These are phyloP conservation scores for Helicolenus hilgendorfi DNA, from an alignment of 2,797 vertebrate genomes.

Conservation along the genomic window DNA sequence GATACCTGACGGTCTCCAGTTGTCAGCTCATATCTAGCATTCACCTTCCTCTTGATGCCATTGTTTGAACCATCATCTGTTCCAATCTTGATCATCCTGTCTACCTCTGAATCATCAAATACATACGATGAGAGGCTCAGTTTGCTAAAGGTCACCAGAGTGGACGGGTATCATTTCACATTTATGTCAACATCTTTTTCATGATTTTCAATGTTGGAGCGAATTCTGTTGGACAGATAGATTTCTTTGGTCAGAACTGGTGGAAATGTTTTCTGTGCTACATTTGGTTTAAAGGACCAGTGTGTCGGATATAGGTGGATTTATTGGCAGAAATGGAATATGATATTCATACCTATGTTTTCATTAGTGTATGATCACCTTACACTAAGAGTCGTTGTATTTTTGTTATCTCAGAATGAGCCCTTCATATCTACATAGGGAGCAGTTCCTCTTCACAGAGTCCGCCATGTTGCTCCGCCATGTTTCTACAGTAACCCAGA, in stretches of 20 bases:
- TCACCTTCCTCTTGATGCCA: neutral
- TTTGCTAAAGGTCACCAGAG: neutral
- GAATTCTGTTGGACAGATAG: neutral
- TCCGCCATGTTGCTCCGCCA: too few relatives aligned
- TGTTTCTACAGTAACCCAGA: too few relatives aligned
- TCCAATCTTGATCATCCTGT: neutral
- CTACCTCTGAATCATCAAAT: neutral
- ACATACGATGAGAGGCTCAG: neutral
- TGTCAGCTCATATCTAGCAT: neutral
- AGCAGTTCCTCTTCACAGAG: too few relatives aligned
- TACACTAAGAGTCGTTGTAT: too few relatives aligned
- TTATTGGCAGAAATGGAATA: too few relatives aligned
- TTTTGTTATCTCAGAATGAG: too few relatives aligned
- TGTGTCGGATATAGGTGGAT: too few relatives aligned
- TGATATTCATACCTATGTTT: too few relatives aligned
- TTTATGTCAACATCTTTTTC: neutral
- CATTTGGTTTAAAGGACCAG: neutral
- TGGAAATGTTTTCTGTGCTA: neutral
- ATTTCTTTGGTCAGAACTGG: neutral
- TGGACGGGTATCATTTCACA: neutral
- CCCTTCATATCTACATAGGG: too few relatives aligned
- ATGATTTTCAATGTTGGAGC: neutral
- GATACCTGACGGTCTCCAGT: neutral
- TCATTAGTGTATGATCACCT: too few relatives aligned
- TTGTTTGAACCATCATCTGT: neutral